Conservation (phyloP, 2,113 vertebrate genomes). For the Mus musculus region DNA sequence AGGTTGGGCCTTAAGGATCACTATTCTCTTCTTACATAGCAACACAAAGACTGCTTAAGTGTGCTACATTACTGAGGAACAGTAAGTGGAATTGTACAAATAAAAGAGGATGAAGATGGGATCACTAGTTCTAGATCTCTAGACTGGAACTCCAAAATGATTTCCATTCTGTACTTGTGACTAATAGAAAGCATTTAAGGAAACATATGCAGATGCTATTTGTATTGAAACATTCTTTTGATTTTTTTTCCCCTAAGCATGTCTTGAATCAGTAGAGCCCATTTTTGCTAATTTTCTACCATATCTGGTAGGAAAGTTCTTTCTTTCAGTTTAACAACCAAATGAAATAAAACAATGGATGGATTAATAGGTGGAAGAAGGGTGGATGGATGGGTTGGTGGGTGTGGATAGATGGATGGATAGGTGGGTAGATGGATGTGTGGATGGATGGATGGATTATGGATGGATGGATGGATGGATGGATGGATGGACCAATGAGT, state of each 20-base stretch:
- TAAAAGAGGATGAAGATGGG: background rate
- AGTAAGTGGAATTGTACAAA: background rate
- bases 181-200: background rate
- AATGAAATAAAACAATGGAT: background rate
- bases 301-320: conserved; percentile 43
- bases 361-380: background rate
- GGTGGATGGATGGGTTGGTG: background rate
- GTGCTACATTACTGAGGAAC: background rate
- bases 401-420: background rate
- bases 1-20: background rate
- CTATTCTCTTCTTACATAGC: background rate
- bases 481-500: background rate
- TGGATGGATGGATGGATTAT: background rate
- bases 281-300: background rate
- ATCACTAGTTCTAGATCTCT: conserved; percentile 32
- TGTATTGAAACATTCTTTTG: background rate
- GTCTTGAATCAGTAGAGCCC: background rate
- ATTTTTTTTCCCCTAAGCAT: background rate
- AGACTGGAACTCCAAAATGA: conserved; percentile 28
- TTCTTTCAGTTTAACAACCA: conserved; percentile 45
- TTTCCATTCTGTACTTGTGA: background rate
- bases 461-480: background rate
- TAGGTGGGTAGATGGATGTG: background rate
- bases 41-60: background rate
- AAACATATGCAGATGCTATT: background rate